Base-by-base conservation (phyloP, 2,113 vertebrate species). In the Panthera leo region DNA sequence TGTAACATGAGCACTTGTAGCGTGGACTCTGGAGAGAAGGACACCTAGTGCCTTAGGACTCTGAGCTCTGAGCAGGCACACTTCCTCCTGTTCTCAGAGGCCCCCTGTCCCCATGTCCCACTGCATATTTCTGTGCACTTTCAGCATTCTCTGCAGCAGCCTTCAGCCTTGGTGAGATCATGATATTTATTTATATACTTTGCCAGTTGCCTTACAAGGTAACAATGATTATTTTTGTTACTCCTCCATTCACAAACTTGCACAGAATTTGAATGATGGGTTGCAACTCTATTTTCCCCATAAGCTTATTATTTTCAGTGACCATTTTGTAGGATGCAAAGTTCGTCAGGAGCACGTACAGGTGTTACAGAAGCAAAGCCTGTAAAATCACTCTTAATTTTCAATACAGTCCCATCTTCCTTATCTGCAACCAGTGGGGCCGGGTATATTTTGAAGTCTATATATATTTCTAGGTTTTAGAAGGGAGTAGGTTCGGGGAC, bases 221-320 rank as follows among this genome's bases (percentile, higher is more conserved):
- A 82, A 80, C 39, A n/a, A 11, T 70, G 39, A 45, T 92, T 68
- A 53, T 16, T 95, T 94, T 45, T 96, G 31, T 82, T 92, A 82
- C 25, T 55, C 11, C 8, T 68, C 23, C 18, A 1, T 68, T 94
- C n/a, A 92, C 25, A 70, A 68, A 82, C 42, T 71, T 75, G 36
- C 27, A n/a, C 36, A 55, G 48, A 36, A 70, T 85, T 94, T 84
- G 34, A 89, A 15, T 31, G 67, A 89, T 68, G 39, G 11, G 18
- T 87, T 39, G 55, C n/a, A 82, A 19, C 39, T 70, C 31, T n/a
- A 51, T 88, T 80, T 94, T 85, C 36, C 42, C 51, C 23, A 23
- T 29, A 55, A 5, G 29, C 16, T 31, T 88, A 23, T 71, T 83
- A 70, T 61, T 75, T 76, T 90, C 39, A 55, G 5, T 21, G 53